phyloP scores from a whole-genome alignment of 1,140 invertebrate species.

The Cydia splendana region DNA sequence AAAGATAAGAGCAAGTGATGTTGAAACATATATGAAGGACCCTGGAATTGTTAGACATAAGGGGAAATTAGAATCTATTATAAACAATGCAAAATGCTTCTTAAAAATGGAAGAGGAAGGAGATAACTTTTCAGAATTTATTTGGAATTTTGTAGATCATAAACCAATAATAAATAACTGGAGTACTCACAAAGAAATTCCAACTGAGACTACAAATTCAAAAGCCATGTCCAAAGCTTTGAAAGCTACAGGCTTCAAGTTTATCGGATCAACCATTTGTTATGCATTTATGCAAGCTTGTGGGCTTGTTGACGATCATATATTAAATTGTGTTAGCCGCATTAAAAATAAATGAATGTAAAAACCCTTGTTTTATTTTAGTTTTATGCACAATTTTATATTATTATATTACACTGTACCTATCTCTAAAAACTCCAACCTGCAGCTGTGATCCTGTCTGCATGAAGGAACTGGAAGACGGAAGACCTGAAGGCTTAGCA shows the following conservation, averaged over 20 bases:
- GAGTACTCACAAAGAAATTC: conserved; percentile 52
- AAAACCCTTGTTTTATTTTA: neutral
- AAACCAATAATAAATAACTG: conserved; percentile 61
- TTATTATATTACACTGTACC: neutral
- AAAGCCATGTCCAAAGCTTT: conserved; percentile 58
- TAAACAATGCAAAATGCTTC: conserved; percentile 67
- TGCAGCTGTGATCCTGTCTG: too few relatives aligned
- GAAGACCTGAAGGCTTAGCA: too few relatives aligned
- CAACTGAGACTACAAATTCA: conserved; percentile 57
- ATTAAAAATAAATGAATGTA: neutral
- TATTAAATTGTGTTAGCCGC: conserved; percentile 32
- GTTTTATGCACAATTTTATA: too few relatives aligned
- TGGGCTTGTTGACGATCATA: conserved; percentile 72
- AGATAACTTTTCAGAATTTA: conserved; percentile 62
- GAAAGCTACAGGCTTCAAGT: conserved; percentile 67
- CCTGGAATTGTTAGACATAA: conserved; percentile 61
- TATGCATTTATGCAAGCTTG: conserved; percentile 76
- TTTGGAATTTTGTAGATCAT: conserved; percentile 66
- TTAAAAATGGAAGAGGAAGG: conserved; percentile 56
- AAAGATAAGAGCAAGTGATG: conserved; percentile 47
- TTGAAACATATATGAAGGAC: conserved; percentile 47
- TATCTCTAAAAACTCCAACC: too few relatives aligned
- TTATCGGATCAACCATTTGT: conserved; percentile 66
- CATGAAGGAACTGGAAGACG: too few relatives aligned
- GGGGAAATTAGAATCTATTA: conserved; percentile 65